Base-by-base conservation (phyloP, 2,888 invertebrate genomes). In the Drosophila anceps region DNA sequence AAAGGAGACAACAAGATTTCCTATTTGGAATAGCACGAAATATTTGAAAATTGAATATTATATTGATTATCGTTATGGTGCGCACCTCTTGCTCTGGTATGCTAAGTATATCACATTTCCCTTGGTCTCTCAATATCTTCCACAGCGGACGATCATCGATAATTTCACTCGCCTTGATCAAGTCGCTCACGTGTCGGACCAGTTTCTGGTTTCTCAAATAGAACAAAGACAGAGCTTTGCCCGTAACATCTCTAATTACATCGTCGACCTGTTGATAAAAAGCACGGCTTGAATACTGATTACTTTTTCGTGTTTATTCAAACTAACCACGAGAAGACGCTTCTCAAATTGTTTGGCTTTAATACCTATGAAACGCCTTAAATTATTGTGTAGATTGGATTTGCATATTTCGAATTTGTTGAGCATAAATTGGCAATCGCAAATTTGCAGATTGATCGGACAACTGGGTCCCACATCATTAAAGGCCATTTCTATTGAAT, bases 21-120 rank as follows among this genome's bases (percentile, higher is more conserved):
- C 89, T 92, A 3, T 20, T 37, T n/a, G 6, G 27, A 18, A 18
- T 5, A 2, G 15, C 18, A 41, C 18, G 18, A 9, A 12, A 20
- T 33, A 18, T 55, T 18, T 29, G 8, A 8, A 13, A 3, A 39
- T 50, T 0, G 0, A 18, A 13, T 27, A 27, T 13, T 8, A 39
- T 0, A 8, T 13, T 8, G 1, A 24, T 39, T 0, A 18, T 18
- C 18, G 24, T 24, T 24, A 9, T n/a, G 9, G n/a, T 10, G 15
- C n/a, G 12, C 51, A 91, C 91, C 87, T 91, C 84, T 24, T 73
- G 79, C 18, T 91, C 91, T 1, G 88, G 81, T 55, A 91, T 78
- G 59, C 92, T 92, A 3, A 90, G 70, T 0, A 91, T 84, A 75
- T 92, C 92, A 57, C 92, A 92, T 68, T 90, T 87, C 0, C 72